A percentile compares a stretch with the other conserved stretches of the same genome.
These are phyloP conservation scores for Patella depressa DNA, from an alignment of 2,888 invertebrate genomes.

Conservation along the genomic window DNA sequence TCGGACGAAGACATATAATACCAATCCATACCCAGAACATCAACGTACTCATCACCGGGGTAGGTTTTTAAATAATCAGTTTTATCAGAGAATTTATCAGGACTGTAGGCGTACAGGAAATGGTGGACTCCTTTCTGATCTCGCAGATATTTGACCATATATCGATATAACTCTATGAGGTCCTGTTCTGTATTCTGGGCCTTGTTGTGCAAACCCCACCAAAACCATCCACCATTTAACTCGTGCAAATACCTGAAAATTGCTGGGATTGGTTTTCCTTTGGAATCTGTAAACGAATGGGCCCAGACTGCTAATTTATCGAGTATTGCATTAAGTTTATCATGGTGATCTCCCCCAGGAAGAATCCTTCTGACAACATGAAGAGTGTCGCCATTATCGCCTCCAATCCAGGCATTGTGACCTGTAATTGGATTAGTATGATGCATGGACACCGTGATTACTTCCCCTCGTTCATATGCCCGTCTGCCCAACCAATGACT, in stretches of 20 bases:
- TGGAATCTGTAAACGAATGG: conserved; percentile 27
- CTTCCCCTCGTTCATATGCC: conserved; percentile 29
- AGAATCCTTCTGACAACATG: conserved; percentile 30
- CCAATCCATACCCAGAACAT: conserved; percentile 35
- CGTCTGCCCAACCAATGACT: conserved; percentile 24
- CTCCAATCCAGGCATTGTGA: conserved; percentile 22
- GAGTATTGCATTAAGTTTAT: conserved; percentile 23
- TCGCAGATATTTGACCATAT: conserved; percentile 34
- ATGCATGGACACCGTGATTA: conserved; percentile 34
- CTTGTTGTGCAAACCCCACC: neutral
- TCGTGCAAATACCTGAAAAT: too few relatives aligned
- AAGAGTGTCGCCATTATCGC: conserved; percentile 26
- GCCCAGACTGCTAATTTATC: conserved; percentile 31
- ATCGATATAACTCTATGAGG: conserved; percentile 33
- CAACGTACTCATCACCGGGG: conserved; percentile 38
- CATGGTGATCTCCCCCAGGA: conserved; percentile 30
- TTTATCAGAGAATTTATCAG: conserved; percentile 24
- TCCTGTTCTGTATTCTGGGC: conserved; percentile 31
- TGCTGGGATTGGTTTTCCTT: conserved; percentile 17
- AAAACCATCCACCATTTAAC: too few relatives aligned
- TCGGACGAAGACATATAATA: conserved; percentile 26
- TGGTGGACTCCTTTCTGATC: conserved; percentile 37
- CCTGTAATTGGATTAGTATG: conserved; percentile 31
- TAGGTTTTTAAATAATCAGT: conserved; percentile 34
- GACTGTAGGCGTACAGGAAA: conserved; percentile 38